A percentile compares a stretch with the other conserved stretches of the same genome.
Conservation (phyloP, 2,797 vertebrate genomes). For the Dipus sagitta region DNA sequence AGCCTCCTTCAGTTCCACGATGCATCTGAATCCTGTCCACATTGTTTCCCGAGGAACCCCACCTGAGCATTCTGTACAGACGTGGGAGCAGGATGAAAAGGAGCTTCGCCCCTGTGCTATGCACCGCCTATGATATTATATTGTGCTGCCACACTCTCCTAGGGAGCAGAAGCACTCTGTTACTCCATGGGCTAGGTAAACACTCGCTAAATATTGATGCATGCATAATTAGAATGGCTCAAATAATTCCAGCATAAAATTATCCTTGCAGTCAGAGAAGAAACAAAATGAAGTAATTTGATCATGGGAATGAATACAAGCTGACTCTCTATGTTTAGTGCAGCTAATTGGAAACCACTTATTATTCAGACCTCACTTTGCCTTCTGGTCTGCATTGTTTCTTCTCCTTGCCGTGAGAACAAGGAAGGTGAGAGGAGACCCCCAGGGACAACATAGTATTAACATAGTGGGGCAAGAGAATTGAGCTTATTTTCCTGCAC, state of each 20-base stretch:
- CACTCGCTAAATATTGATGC: conserved; percentile 66
- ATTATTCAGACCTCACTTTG: conserved; percentile 37
- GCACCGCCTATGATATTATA: not conserved
- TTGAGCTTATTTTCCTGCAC: not conserved
- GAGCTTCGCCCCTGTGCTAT: not conserved
- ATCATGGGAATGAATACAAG: conserved; percentile 63
- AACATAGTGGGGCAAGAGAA: not conserved
- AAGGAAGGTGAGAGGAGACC: not conserved
- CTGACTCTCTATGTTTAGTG: conserved; percentile 41
- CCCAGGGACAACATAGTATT: not conserved
- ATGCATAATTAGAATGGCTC: conserved; percentile 55
- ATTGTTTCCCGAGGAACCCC: not conserved
- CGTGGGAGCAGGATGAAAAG: not conserved
- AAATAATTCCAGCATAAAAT: conserved; percentile 70
- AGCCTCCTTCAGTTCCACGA: not conserved
- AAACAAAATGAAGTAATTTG: conserved; percentile 67
- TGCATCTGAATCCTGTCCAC: not conserved
- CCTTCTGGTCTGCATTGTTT: not conserved
- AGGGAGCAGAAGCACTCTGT: not conserved
- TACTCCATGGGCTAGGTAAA: conserved; percentile 44
- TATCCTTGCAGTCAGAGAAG: conserved; percentile 25
- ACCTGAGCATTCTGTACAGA: not conserved
- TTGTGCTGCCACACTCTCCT: rapidly evolving
- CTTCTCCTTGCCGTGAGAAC: conserved; percentile 16
- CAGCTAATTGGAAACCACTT: conserved; percentile 57